Conservation (phyloP, 2,888 invertebrate species). For the Limnephilus rhombicus region DNA sequence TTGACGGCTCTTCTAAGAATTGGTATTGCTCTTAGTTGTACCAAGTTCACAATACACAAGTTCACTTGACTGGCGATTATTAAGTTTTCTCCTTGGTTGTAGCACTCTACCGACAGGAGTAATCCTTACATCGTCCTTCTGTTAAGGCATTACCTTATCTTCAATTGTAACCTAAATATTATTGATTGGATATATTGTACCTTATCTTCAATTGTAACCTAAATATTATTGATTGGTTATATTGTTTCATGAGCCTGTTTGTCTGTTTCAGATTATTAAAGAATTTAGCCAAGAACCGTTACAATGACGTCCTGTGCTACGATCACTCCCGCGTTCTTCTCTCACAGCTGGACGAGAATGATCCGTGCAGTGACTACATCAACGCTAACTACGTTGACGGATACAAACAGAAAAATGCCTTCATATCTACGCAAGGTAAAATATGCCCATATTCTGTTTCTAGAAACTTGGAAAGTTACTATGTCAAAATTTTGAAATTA, state of each 20-base stretch:
- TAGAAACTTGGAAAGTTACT: no score
- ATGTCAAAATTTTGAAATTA: no score
- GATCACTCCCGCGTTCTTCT: conserved; percentile 96
- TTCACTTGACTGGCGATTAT: no score
- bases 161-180: background rate
- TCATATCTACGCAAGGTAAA: conserved; percentile 97
- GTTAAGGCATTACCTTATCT: no score
- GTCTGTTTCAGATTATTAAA: conserved; percentile 76
- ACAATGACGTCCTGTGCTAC: conserved; percentile 97
- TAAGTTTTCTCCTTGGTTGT: no score
- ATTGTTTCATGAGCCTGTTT: conserved; percentile 49
- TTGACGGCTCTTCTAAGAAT: no score
- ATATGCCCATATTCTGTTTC: background rate
- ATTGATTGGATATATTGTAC: background rate
- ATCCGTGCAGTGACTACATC: conserved; percentile 92
- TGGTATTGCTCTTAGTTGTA: no score
- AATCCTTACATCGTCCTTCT: no score
- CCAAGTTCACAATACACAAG: no score
- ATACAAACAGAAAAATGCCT: conserved; percentile 97
- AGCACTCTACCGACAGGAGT: no score
- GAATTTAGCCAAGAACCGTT: conserved; percentile 91
- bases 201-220: no score
- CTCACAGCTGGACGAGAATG: conserved; percentile 84
- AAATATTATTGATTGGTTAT: background rate
- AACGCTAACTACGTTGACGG: conserved; percentile 99